A percentile compares a stretch with the other conserved stretches of the same genome.
These are phyloP conservation scores for Brachynemurus nebulosus DNA, from an alignment of 2,888 invertebrate species.

Conservation along the genomic window DNA sequence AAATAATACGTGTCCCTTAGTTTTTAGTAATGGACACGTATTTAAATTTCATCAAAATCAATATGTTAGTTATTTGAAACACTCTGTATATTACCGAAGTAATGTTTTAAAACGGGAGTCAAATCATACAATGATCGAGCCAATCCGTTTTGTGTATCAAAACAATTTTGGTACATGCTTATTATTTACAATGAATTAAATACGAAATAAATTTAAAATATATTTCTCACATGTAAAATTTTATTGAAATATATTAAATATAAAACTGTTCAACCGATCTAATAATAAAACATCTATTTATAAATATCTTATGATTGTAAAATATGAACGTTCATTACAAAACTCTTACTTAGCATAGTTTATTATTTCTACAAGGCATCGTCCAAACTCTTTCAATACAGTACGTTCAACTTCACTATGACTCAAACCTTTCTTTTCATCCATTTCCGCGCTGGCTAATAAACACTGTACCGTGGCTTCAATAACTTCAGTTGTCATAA, in stretches of 20 bases:
- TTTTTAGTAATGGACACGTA: no score
- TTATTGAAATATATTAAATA: conserved; percentile 1
- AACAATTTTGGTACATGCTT: neutral
- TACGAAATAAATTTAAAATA: neutral
- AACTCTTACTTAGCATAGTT: neutral
- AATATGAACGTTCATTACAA: neutral
- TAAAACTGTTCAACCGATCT: neutral
- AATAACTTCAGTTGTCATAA: conserved; percentile 87
- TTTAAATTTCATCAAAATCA: no score
- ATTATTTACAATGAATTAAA: conserved; percentile 1
- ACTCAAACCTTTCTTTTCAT: conserved; percentile 47
- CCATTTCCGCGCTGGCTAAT: conserved; percentile 82
- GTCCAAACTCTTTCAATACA: conserved; percentile 88
- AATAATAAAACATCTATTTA: conserved; percentile 4
- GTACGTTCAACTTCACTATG: conserved; percentile 51
- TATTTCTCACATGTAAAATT: neutral
- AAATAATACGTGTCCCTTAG: no score
- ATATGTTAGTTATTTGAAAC: no score
- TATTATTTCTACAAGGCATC: conserved; percentile 88
- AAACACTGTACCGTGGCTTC: conserved; percentile 94
- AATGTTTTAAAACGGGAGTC: no score
- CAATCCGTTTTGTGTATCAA: no score
- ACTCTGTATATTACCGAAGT: no score
- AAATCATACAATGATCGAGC: no score
- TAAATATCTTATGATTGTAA: neutral